Evolutionary conservation across 2,797 vertebrate genomes (phyloP).

Genomic region (Cryptoprocta ferox): DNA sequence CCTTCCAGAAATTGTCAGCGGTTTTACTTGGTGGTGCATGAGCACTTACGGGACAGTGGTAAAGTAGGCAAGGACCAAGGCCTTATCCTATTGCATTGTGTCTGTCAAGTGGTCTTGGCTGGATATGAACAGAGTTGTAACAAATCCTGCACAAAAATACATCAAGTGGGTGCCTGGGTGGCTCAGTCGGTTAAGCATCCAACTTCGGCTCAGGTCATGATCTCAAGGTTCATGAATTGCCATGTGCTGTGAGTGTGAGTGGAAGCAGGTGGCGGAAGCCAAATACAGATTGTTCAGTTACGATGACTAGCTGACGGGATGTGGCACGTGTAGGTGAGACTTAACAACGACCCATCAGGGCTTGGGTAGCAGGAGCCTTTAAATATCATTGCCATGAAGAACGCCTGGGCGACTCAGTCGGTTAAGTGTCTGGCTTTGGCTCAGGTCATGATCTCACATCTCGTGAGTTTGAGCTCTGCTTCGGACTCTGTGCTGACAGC

Average conservation of each 20-base stretch:
- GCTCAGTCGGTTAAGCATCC: too few species aligned
- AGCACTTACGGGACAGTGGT: not conserved
- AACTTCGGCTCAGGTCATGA: too few species aligned
- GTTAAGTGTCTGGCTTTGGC: too few species aligned
- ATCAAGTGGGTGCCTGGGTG: too few species aligned
- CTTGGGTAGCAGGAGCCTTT: not conserved
- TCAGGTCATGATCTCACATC: too few species aligned
- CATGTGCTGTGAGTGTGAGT: not conserved
- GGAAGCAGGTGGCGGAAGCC: not conserved
- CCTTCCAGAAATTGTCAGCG: not conserved
- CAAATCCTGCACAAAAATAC: not conserved
- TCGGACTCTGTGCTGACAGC: too few species aligned
- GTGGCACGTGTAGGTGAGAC: not conserved
- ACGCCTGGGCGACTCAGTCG: too few species aligned
- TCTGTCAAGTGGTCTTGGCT: not conserved
- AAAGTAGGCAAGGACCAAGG: not conserved
- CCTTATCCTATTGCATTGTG: not conserved
- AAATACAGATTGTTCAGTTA: too few species aligned
- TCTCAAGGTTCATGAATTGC: too few species aligned
- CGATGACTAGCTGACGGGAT: not conserved
- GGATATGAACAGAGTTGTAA: not conserved
- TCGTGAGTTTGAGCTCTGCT: too few species aligned
- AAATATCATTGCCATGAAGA: not conserved
- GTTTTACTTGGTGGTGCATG: not conserved
- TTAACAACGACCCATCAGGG: not conserved